A percentile compares a stretch with the other conserved stretches of the same genome.
Conservation (phyloP, 2,888 invertebrate species). For the Heliothis peltigera region DNA sequence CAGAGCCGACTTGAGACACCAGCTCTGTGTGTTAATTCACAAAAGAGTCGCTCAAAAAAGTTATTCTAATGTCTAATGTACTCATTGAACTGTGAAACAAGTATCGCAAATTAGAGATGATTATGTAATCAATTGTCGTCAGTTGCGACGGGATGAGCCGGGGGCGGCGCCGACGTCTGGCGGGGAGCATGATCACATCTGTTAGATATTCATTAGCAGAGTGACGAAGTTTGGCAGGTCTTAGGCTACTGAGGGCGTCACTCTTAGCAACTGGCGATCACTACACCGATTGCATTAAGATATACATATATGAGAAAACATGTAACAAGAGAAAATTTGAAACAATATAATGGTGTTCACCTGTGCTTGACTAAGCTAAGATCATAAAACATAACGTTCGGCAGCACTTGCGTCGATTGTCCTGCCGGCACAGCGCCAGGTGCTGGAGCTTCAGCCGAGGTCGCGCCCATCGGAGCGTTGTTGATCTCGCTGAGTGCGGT, state of each 20-base stretch:
- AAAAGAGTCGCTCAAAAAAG: slow-evolving; percentile 12
- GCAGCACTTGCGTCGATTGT: neutral
- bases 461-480: neutral
- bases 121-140: slow-evolving; percentile 50
- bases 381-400: too few relatives aligned
- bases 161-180: neutral
- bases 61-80: slow-evolving; percentile 28
- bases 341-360: too few relatives aligned
- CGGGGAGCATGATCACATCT: slow-evolving; percentile 20
- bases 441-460: too few relatives aligned
- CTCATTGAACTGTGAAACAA: slow-evolving; percentile 20
- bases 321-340: too few relatives aligned
- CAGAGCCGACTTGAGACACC: neutral
- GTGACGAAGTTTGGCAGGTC: neutral
- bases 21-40: slow-evolving; percentile 7
- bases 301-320: too few relatives aligned
- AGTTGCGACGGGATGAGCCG: slow-evolving; percentile 7
- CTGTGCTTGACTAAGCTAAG: too few relatives aligned
- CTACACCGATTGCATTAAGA: too few relatives aligned
- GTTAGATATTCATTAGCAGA: slow-evolving; percentile 40
- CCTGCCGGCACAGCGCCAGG: neutral
- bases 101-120: slow-evolving; percentile 32
- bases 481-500: neutral
- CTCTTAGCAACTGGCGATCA: too few relatives aligned
- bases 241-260: slow-evolving; percentile 1